phyloP scores from a whole-genome alignment of 2,888 invertebrate species.

The Malthinus flaveolus region DNA sequence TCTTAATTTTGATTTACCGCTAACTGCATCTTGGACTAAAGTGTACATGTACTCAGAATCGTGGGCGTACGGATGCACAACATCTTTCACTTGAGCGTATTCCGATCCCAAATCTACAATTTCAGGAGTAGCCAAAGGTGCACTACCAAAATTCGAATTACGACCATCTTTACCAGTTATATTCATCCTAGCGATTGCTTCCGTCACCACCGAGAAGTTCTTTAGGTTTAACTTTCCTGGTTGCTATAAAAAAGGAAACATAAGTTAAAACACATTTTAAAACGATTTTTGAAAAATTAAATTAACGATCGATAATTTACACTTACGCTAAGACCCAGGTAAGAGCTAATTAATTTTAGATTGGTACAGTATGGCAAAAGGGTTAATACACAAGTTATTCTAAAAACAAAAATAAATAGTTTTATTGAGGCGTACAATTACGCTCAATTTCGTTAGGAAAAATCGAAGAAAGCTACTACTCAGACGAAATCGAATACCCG shows the following conservation, averaged over 20 bases:
- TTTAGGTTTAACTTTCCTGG: slow-evolving; percentile 89
- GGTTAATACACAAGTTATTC: too few species aligned
- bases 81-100: slow-evolving; percentile 69
- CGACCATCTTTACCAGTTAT: slow-evolving; percentile 60
- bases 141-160: slow-evolving; percentile 63
- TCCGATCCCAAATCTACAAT: slow-evolving; percentile 75
- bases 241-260: slow-evolving; percentile 59
- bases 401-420: too few species aligned
- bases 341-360: slow-evolving; percentile 2
- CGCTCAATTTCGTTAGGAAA: too few species aligned
- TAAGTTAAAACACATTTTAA: not conserved
- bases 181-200: slow-evolving; percentile 77
- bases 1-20: slow-evolving; percentile 62
- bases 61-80: slow-evolving; percentile 50
- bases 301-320: not conserved
- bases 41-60: slow-evolving; percentile 70
- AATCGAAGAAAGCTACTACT: too few species aligned
- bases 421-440: too few species aligned
- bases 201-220: slow-evolving; percentile 86
- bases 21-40: slow-evolving; percentile 66
- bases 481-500: too few species aligned
- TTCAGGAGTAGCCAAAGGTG: slow-evolving; percentile 77
- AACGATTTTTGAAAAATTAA: slow-evolving; percentile 1
- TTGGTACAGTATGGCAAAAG: too few species aligned
- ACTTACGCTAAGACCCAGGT: slow-evolving; percentile 5